Percentiles rank a stretch among this genome's conserved stretches.
Evolutionary conservation across 1,140 invertebrate species (phyloP).

Genomic region (Cherax quadricarinatus): DNA sequence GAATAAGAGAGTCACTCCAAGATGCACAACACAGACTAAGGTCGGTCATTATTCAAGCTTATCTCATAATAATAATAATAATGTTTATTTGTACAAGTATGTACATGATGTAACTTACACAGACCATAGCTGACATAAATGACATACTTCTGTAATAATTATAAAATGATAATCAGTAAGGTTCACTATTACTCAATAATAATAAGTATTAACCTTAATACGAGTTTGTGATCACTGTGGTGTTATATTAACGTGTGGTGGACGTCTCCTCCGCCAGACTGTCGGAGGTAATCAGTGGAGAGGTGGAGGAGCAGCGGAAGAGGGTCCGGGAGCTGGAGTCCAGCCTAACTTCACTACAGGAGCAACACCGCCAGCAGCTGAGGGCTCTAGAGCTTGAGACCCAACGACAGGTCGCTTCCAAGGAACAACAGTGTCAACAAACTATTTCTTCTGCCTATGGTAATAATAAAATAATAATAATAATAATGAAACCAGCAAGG

Average conservation of each 20-base stretch:
- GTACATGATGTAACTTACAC: too few relatives aligned
- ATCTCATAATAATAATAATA: too few relatives aligned
- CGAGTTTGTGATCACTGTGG: too few relatives aligned
- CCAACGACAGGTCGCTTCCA: slow-evolving; percentile 31
- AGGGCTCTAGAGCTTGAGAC: slow-evolving; percentile 29
- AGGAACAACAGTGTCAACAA: slow-evolving; percentile 54
- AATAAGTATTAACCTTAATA: too few relatives aligned
- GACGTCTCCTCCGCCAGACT: background rate
- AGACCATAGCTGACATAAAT: too few relatives aligned
- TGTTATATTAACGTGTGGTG: too few relatives aligned
- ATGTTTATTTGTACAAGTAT: too few relatives aligned
- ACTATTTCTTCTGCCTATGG: slow-evolving; percentile 60
- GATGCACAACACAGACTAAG: slow-evolving; percentile 53
- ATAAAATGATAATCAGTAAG: too few relatives aligned
- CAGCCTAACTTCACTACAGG: slow-evolving; percentile 3
- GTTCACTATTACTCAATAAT: too few relatives aligned
- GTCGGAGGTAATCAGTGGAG: slow-evolving; percentile 56
- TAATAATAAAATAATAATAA: background rate
- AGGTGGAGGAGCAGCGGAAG: slow-evolving; percentile 57
- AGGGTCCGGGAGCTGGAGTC: slow-evolving; percentile 30
- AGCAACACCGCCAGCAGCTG: slow-evolving; percentile 29
- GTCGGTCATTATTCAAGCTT: background rate
- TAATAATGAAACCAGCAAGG: too few relatives aligned
- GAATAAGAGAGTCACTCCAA: slow-evolving; percentile 16
- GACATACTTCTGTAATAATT: too few relatives aligned